phyloP scores from a whole-genome alignment of 1,140 invertebrate species.

The Caenorhabditis tropicalis region DNA sequence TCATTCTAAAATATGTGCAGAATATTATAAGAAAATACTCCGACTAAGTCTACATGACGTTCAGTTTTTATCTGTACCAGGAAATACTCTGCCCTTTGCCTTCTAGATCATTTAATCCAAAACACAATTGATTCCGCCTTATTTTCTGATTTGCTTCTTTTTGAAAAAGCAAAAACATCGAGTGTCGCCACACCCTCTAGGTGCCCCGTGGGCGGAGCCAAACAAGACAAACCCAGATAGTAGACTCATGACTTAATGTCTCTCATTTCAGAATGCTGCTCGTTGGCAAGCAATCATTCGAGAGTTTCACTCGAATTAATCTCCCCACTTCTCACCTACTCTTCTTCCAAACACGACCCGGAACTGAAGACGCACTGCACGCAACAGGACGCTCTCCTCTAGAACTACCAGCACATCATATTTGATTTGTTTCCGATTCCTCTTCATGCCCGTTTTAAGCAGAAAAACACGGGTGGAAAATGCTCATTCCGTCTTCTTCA shows the following conservation, averaged over 20 bases:
- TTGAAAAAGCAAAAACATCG: background rate
- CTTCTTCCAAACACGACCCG: background rate
- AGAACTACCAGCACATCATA: constrained; percentile 1
- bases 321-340: background rate
- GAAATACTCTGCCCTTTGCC: background rate
- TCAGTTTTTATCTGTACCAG: background rate
- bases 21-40: too few relatives aligned
- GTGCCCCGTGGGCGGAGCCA: constrained; percentile 9
- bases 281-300: background rate
- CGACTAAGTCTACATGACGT: too few relatives aligned
- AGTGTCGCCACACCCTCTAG: background rate
- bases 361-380: constrained; percentile 6
- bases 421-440: constrained; percentile 39
- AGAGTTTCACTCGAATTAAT: background rate
- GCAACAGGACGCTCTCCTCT: background rate
- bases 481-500: constrained; percentile 18
- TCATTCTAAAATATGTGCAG: too few relatives aligned
- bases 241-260: background rate
- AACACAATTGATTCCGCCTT: background rate
- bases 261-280: background rate
- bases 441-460: background rate
- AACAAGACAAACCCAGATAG: background rate
- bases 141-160: background rate
- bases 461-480: background rate
- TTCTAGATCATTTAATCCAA: background rate